phyloP scores from a whole-genome alignment of 2,888 invertebrate species.

The Horisme vitalbata region DNA sequence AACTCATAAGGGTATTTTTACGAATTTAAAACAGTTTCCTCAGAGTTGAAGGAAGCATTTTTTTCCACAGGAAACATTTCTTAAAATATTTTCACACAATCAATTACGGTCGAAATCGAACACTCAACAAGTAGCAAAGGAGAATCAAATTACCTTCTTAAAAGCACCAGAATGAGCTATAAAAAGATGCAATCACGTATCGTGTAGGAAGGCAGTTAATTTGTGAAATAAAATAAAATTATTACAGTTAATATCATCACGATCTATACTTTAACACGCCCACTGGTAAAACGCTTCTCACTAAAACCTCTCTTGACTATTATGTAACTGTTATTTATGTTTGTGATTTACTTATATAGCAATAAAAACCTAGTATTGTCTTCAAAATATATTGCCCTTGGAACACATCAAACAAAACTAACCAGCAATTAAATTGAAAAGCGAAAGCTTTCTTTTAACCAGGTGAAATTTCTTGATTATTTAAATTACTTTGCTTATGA shows the following conservation, averaged over 20 bases:
- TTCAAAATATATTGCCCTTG: slow-evolving; percentile 6
- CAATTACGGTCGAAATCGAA: slow-evolving; percentile 9
- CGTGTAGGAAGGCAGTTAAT: slow-evolving; percentile 35
- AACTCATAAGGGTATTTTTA: no score
- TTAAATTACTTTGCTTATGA: not conserved
- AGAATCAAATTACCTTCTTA: slow-evolving; percentile 26
- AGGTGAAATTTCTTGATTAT: not conserved
- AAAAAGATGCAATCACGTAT: slow-evolving; percentile 31
- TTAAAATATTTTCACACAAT: slow-evolving; percentile 4
- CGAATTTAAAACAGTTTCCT: not conserved
- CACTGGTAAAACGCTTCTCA: slow-evolving; percentile 16
- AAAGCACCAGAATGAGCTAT: slow-evolving; percentile 25
- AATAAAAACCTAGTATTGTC: slow-evolving; percentile 16
- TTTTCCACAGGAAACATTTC: not conserved
- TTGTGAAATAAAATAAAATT: slow-evolving; percentile 31
- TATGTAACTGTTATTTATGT: slow-evolving; percentile 17
- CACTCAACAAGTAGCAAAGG: slow-evolving; percentile 15
- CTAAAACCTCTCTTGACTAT: slow-evolving; percentile 14
- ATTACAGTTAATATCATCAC: slow-evolving; percentile 28
- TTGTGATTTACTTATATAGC: slow-evolving; percentile 8
- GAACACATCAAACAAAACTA: not conserved
- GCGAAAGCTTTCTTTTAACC: no score
- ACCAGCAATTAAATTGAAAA: not conserved
- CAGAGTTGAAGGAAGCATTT: not conserved
- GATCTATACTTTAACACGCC: slow-evolving; percentile 22